These are phyloP conservation scores for Halichoerus grypus DNA, from an alignment of 2,113 vertebrate genomes.

Conservation along the genomic window DNA sequence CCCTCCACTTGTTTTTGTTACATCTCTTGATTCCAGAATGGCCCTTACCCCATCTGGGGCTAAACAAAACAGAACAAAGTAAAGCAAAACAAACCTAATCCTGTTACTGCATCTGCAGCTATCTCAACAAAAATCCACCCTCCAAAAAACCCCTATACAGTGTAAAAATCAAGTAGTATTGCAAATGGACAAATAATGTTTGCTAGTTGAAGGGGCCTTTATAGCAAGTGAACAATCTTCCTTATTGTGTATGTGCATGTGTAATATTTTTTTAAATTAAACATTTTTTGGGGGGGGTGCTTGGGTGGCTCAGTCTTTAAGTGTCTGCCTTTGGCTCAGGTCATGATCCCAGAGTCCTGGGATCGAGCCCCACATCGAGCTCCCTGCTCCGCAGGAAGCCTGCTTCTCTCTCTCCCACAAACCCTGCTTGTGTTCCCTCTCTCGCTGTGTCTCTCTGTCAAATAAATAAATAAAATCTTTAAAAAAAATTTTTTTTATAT, in stretches of 20 bases:
- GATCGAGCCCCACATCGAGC: too few species aligned
- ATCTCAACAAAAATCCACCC: not conserved
- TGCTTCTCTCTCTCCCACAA: too few species aligned
- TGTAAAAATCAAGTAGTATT: not conserved
- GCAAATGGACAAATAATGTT: slow-evolving; percentile 8
- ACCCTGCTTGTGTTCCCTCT: too few species aligned
- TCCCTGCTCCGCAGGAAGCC: too few species aligned
- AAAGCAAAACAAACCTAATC: not conserved
- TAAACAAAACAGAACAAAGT: not conserved
- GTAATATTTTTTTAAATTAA: not conserved
- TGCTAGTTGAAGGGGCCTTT: not conserved
- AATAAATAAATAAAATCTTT: too few species aligned
- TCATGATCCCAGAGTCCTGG: too few species aligned
- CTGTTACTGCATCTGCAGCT: not conserved
- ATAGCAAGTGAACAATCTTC: not conserved
- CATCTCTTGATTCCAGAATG: not conserved
- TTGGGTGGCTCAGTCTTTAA: too few species aligned
- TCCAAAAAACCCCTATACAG: not conserved
- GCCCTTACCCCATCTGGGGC: not conserved
- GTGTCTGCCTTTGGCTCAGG: too few species aligned
- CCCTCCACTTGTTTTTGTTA: not conserved
- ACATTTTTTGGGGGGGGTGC: too few species aligned
- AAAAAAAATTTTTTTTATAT: not conserved
- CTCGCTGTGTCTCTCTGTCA: too few species aligned
- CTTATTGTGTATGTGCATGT: not conserved